phyloP scores from a whole-genome alignment of 2,113 vertebrate species.

The Panthera uncia region DNA sequence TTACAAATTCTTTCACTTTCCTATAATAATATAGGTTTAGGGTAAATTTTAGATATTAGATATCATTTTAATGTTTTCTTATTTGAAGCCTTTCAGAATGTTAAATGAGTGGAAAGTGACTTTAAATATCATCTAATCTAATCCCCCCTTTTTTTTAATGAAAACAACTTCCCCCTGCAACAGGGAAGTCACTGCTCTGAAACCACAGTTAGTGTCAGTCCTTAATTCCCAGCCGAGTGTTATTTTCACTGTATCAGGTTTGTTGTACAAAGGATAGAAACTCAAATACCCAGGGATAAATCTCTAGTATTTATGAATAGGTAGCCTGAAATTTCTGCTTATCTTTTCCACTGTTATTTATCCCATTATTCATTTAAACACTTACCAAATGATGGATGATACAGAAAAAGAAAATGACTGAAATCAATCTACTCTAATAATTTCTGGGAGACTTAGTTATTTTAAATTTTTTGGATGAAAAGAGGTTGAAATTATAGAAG shows the following conservation, averaged over 20 bases:
- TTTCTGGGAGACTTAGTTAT: not conserved
- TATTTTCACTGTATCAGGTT: not conserved
- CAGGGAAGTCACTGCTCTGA: not conserved
- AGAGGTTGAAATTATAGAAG: not conserved
- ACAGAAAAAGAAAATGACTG: not conserved
- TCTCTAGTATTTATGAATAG: not conserved
- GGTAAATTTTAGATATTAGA: not conserved
- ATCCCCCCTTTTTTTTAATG: not conserved
- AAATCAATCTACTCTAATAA: slow-evolving; percentile 20
- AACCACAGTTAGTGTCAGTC: not conserved
- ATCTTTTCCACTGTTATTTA: not conserved
- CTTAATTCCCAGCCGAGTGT: not conserved
- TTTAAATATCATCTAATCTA: not conserved
- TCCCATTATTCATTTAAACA: not conserved
- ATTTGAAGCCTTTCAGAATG: not conserved
- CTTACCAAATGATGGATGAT: not conserved
- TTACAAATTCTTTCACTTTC: not conserved
- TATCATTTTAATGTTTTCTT: not conserved
- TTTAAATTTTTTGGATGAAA: not conserved
- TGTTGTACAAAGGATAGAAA: slow-evolving; percentile 24
- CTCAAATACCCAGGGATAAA: not conserved
- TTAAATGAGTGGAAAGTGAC: not conserved
- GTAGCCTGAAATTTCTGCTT: not conserved
- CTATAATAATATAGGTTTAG: slow-evolving; percentile 27
- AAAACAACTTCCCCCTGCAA: not conserved